These are phyloP conservation scores for Acleris literana DNA, from an alignment of 2,888 invertebrate genomes.

Conservation along the genomic window DNA sequence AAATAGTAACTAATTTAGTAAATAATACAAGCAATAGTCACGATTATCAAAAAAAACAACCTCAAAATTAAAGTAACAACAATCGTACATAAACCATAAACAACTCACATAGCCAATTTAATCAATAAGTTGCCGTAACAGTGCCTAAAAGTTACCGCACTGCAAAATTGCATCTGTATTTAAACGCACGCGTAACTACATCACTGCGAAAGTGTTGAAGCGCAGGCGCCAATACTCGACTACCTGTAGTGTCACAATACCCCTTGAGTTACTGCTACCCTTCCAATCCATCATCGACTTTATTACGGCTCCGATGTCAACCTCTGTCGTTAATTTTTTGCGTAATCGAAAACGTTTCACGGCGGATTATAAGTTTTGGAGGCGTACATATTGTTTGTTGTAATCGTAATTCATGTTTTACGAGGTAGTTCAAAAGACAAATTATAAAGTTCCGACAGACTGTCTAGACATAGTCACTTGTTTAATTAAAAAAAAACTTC, in stretches of 20 bases:
- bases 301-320: constrained; percentile 83
- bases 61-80: too few species aligned
- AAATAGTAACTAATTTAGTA: too few species aligned
- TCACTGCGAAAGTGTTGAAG: constrained; percentile 20
- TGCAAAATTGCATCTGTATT: constrained; percentile 1
- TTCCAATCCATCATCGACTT: constrained; percentile 82
- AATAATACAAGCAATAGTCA: too few species aligned
- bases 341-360: constrained; percentile 63
- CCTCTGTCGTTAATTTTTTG: constrained; percentile 67
- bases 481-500: not conserved
- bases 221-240: constrained; percentile 53
- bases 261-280: constrained; percentile 72
- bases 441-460: constrained; percentile 24
- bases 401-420: constrained; percentile 29
- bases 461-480: not conserved
- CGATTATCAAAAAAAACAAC: too few species aligned
- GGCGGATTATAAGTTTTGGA: constrained; percentile 49
- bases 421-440: constrained; percentile 21
- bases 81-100: too few species aligned
- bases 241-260: constrained; percentile 73
- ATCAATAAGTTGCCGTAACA: too few species aligned
- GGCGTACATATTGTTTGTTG: constrained; percentile 25
- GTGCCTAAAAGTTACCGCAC: too few species aligned
- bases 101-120: too few species aligned
- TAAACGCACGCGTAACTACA: constrained; percentile 23